Evolutionary conservation across 2,113 vertebrate genomes (phyloP), one percentile per base, ranked within the genome.

Genomic region (Agelaius tricolor): DNA sequence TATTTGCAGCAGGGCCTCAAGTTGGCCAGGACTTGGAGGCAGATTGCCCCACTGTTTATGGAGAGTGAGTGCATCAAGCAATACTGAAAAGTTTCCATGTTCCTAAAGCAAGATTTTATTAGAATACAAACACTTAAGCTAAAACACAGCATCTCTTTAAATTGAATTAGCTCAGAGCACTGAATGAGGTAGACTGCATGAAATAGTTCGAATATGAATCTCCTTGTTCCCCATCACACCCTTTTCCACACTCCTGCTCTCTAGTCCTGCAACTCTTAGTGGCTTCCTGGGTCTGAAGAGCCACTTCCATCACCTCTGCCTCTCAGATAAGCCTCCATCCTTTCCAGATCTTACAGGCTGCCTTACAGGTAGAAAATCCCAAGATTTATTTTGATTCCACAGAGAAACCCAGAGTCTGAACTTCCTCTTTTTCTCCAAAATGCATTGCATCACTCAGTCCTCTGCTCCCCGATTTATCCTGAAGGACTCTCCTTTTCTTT

Each of bases 51-150:
- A 37, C 39, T 47, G 0, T 52, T 90, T 93, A 69, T 89, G 61
- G 13, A 74, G 79, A 54, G 33, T 16, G 23, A 58, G 10, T 52
- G 27, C 17, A 93, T 35, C 18, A 63, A 74, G 15, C 59, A 59
- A 84, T 59, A 59, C 39, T 28, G 57, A 90, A 74, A 75, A 11
- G 8, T 47, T 94, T 90, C 68, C 86, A 81, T 20, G 22, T 49
- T 78, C 71, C 68, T 78, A 90, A 94, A 90, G 49, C 54, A 93
- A 65, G 30, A 39, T 81, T 93, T 89, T 78, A 37, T 75, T 86
- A 88, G 68, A 90, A 87, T 41, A 47, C n/a, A 65, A 81, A 78
- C 43, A 58, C 39, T 44, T 63, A 84, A 85, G 83, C 17, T 72
- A 22, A 68, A 89, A 81, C 23, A 89, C 71, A 79, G 15, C 15